Percentiles rank a stretch among this genome's conserved stretches.
phyloP scores from a whole-genome alignment of 2,797 vertebrate genomes.

The Hafferia zeledoni region DNA sequence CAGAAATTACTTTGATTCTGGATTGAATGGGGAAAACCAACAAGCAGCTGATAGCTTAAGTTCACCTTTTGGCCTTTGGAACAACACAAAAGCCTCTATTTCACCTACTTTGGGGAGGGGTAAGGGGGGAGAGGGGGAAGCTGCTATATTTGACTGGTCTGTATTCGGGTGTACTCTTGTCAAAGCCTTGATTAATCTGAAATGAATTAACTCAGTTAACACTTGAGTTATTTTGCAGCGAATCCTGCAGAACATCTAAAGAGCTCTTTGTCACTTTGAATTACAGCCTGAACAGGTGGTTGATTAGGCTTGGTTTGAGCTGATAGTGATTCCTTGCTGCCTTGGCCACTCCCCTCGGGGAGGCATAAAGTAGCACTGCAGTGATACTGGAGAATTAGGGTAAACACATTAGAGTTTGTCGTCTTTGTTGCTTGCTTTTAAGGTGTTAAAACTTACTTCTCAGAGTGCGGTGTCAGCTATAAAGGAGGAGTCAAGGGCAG shows the following conservation, averaged over 20 bases:
- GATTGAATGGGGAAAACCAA: background rate
- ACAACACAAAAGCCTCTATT: background rate
- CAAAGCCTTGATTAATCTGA: slow-evolving; percentile 42
- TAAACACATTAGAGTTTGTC: background rate
- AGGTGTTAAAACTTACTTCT: background rate
- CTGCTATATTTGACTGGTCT: background rate
- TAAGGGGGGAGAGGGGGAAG: too few species aligned
- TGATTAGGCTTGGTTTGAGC: background rate
- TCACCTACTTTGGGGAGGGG: background rate
- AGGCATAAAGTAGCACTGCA: background rate
- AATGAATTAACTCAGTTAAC: slow-evolving; percentile 50
- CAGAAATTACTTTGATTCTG: background rate
- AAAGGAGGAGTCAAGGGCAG: background rate
- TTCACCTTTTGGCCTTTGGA: background rate
- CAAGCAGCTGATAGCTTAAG: background rate
- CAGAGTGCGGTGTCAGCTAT: rapidly evolving
- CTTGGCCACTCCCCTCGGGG: rapidly evolving
- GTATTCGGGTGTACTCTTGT: background rate
- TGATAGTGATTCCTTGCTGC: background rate
- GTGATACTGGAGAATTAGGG: background rate
- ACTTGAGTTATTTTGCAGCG: slow-evolving; percentile 3
- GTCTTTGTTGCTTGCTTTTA: background rate
- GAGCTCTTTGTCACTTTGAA: slow-evolving; percentile 39
- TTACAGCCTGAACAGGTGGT: background rate
- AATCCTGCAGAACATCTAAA: background rate